phyloP scores from a whole-genome alignment of 2,113 vertebrate species.

The Petrocephalus microphthalmus region DNA sequence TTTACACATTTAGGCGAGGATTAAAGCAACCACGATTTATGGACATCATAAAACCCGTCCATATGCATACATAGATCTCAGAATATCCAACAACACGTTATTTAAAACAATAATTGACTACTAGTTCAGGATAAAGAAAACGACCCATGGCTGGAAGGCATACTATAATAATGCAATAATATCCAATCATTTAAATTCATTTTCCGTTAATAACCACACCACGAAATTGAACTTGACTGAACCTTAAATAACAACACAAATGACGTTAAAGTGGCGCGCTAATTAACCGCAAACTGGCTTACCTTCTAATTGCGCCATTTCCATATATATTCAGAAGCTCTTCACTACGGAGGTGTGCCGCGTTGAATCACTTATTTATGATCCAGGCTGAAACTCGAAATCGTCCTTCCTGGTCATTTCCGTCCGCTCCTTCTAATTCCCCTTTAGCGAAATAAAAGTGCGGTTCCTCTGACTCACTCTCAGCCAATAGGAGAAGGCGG shows the following conservation, averaged over 20 bases:
- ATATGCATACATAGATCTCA: neutral
- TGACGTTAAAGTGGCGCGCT: neutral
- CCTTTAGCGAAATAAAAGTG: neutral
- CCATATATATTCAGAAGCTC: conserved; percentile 13
- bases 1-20: neutral
- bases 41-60: neutral
- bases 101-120: neutral
- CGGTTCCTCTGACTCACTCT: neutral
- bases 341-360: conserved; percentile 24
- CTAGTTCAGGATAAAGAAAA: neutral
- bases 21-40: neutral
- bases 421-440: neutral
- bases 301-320: neutral
- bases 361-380: conserved; percentile 13
- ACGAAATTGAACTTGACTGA: neutral
- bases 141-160: neutral
- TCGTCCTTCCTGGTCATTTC: neutral
- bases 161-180: neutral
- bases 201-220: neutral
- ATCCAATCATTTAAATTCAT: neutral
- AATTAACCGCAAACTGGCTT: neutral
- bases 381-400: neutral
- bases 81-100: neutral
- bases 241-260: neutral
- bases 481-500: neutral